Percentiles rank a stretch among this genome's conserved stretches.
These are phyloP conservation scores for Nasonia giraulti DNA, from an alignment of 1,140 invertebrate genomes.

Conservation along the genomic window DNA sequence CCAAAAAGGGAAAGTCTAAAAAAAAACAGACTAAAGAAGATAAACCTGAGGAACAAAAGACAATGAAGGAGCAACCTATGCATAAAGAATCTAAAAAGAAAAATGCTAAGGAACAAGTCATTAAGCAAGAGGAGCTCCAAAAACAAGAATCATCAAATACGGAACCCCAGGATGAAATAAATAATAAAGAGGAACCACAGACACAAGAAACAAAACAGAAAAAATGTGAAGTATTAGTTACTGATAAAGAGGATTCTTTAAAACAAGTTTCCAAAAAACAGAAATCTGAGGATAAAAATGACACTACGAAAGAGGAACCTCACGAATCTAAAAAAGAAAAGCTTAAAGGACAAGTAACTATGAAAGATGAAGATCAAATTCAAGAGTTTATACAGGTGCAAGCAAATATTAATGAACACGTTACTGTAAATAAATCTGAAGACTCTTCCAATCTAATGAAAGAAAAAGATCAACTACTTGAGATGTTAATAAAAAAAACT, in stretches of 20 bases:
- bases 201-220: neutral
- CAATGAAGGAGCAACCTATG: too few relatives aligned
- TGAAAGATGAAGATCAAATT: neutral
- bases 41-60: neutral
- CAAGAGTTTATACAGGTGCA: neutral
- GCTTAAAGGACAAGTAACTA: neutral
- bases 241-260: neutral
- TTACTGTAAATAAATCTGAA: neutral
- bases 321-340: neutral
- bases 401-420: neutral
- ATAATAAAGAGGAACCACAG: neutral
- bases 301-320: neutral
- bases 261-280: neutral
- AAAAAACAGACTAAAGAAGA: neutral
- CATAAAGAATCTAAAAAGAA: too few relatives aligned
- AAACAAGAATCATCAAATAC: neutral
- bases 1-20: neutral
- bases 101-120: neutral
- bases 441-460: neutral
- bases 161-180: too few relatives aligned
- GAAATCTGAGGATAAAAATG: neutral
- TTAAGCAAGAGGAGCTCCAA: neutral
- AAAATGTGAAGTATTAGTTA: neutral
- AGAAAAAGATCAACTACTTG: neutral
- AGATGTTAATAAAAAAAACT: neutral